Evolutionary conservation across 2,113 vertebrate genomes (phyloP).

Genomic region (Thamnaconus septentrionalis): DNA sequence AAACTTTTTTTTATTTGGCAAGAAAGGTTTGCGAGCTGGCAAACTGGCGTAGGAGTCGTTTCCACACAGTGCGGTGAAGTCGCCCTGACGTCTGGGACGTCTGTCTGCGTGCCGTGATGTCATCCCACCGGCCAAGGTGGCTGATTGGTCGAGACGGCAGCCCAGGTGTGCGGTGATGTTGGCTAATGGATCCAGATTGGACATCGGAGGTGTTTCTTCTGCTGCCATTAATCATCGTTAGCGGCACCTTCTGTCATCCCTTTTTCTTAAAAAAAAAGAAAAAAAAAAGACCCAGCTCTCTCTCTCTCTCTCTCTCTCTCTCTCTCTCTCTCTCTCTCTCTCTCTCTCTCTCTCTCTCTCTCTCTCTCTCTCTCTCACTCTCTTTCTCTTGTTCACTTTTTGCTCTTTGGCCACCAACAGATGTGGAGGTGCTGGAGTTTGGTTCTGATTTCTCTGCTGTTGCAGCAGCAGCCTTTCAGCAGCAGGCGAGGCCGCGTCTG

Average conservation of each 20-base stretch:
- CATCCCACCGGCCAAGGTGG: conserved; percentile 69
- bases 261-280: no score
- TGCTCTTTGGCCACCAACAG: no score
- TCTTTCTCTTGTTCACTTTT: conserved; percentile 60
- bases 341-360: no score
- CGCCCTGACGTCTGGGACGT: no score
- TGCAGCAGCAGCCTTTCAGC: conserved; percentile 47
- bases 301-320: no score
- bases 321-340: no score
- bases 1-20: no score
- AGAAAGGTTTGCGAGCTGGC: no score
- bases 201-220: conserved; percentile 56
- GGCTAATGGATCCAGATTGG: conserved; percentile 63
- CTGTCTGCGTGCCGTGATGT: conserved; percentile 38
- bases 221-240: conserved; percentile 61
- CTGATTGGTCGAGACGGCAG: conserved; percentile 65
- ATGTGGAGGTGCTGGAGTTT: not conserved
- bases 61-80: no score
- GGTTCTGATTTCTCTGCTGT: conserved; percentile 13
- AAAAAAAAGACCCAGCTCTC: no score
- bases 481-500: conserved; percentile 18
- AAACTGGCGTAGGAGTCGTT: no score
- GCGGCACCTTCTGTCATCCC: conserved; percentile 21
- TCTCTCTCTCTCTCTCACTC: conserved; percentile 46
- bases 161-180: conserved; percentile 59